Evolutionary conservation across 92 coral and sea anemone genomes (phyloP).

Genomic region (Porites divaricata): DNA sequence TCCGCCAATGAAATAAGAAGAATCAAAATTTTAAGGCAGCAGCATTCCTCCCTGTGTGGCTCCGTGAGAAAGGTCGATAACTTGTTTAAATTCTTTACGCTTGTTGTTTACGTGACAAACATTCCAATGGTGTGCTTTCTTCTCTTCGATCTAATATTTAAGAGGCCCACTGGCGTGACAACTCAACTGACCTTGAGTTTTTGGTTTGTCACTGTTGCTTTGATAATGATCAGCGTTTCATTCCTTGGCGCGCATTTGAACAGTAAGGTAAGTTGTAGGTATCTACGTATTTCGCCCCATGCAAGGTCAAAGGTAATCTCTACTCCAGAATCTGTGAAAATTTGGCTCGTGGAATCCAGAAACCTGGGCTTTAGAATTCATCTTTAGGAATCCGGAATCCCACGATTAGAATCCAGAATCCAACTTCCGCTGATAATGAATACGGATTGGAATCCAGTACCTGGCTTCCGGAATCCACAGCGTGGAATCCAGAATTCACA

Average conservation of each 20-base stretch:
- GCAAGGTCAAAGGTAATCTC: too few relatives aligned
- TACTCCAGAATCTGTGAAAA: too few relatives aligned
- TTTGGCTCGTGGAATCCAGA: too few relatives aligned
- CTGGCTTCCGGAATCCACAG: too few relatives aligned
- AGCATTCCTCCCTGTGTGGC: conserved; percentile 55
- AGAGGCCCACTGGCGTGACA: neutral
- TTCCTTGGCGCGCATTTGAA: conserved; percentile 47
- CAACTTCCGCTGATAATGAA: too few relatives aligned
- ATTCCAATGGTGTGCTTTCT: conserved; percentile 53
- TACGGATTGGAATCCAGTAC: too few relatives aligned
- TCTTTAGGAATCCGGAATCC: too few relatives aligned
- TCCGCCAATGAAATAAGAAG: conserved; percentile 29
- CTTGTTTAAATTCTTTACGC: conserved; percentile 38
- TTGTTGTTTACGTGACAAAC: conserved; percentile 47
- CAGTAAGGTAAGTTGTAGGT: conserved; percentile 18
- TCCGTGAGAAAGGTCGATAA: conserved; percentile 58
- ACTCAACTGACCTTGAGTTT: conserved; percentile 29
- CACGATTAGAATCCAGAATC: too few relatives aligned
- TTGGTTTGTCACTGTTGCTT: conserved; percentile 42
- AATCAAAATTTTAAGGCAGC: conserved; percentile 41
- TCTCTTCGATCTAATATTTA: conserved; percentile 46
- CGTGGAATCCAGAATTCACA: too few relatives aligned
- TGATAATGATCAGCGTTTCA: conserved; percentile 37
- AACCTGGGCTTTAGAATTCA: too few relatives aligned
- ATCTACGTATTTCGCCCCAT: too few relatives aligned